Evolutionary conservation across 2,797 vertebrate genomes (phyloP).

Genomic region (Mormyrops boulengeri): DNA sequence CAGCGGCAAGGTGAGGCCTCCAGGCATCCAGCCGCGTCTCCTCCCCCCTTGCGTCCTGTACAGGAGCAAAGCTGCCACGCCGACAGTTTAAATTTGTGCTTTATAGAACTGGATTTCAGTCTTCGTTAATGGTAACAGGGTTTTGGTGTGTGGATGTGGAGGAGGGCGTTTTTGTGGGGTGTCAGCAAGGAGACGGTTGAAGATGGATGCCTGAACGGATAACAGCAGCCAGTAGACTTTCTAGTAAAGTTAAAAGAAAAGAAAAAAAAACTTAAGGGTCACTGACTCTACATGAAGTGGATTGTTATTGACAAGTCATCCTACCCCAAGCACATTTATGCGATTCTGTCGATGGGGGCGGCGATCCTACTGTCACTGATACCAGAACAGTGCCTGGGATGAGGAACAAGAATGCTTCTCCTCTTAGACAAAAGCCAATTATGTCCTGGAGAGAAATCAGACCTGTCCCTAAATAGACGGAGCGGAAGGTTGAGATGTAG

Average conservation of each 20-base stretch:
- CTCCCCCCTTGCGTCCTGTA: neutral
- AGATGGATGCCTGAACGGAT: neutral
- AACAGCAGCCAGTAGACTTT: neutral
- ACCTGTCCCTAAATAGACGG: neutral
- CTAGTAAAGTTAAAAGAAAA: neutral
- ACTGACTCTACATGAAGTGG: neutral
- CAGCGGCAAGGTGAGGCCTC: constrained; percentile 65
- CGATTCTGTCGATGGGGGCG: neutral
- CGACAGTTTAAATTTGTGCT: neutral
- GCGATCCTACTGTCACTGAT: neutral
- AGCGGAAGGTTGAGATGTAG: constrained; percentile 11
- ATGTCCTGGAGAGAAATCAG: neutral
- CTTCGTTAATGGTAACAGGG: neutral
- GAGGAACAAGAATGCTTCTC: neutral
- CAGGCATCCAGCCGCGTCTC: neutral
- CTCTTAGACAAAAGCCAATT: neutral
- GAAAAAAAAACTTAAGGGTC: neutral
- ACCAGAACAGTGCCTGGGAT: neutral
- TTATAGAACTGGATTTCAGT: neutral
- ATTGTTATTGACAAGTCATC: neutral
- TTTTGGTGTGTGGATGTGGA: neutral
- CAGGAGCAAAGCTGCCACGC: neutral
- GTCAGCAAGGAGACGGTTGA: neutral
- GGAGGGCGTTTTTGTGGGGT: neutral
- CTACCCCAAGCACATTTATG: neutral